Percentiles rank a stretch among this genome's conserved stretches.
Conservation (phyloP, 2,888 invertebrate species). For the Gymnosoma rotundatum region DNA sequence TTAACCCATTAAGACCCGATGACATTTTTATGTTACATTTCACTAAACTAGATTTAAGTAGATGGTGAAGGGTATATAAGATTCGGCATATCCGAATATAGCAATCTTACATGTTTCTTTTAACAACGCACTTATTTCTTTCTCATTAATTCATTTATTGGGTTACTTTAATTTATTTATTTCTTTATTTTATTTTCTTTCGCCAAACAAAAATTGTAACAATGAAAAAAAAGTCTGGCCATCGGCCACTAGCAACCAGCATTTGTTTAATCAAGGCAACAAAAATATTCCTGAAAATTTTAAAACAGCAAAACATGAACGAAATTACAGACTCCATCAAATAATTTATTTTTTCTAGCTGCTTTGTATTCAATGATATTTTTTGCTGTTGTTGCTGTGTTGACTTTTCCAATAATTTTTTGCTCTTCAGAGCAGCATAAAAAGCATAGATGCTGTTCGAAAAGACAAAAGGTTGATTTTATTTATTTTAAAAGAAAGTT, state of each 20-base stretch:
- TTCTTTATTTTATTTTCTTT: slow-evolving; percentile 27
- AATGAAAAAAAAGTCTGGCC: not conserved
- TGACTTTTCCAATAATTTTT: slow-evolving; percentile 19
- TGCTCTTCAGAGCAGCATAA: slow-evolving; percentile 5
- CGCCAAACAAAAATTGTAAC: slow-evolving; percentile 4
- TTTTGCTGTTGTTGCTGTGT: not conserved
- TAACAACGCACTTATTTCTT: slow-evolving; percentile 31
- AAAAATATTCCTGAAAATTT: slow-evolving; percentile 30
- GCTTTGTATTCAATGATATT: slow-evolving; percentile 6
- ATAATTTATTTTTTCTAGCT: slow-evolving; percentile 37
- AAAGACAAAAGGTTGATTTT: slow-evolving; percentile 64
- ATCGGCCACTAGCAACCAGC: slow-evolving; percentile 4
- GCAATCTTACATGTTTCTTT: no score
- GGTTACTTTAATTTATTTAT: slow-evolving; percentile 11
- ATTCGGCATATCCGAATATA: no score
- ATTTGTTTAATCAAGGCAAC: slow-evolving; percentile 40
- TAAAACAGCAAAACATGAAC: slow-evolving; percentile 27
- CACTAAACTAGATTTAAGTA: no score
- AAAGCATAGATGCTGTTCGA: not conserved
- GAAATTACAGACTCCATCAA: slow-evolving; percentile 51
- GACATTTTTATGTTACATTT: no score
- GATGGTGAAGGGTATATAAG: no score
- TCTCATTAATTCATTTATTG: slow-evolving; percentile 15
- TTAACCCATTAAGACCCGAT: no score
- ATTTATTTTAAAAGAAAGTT: slow-evolving; percentile 68